Conservation (phyloP, 2,797 vertebrate genomes). For the Gallinago nigripennis region DNA sequence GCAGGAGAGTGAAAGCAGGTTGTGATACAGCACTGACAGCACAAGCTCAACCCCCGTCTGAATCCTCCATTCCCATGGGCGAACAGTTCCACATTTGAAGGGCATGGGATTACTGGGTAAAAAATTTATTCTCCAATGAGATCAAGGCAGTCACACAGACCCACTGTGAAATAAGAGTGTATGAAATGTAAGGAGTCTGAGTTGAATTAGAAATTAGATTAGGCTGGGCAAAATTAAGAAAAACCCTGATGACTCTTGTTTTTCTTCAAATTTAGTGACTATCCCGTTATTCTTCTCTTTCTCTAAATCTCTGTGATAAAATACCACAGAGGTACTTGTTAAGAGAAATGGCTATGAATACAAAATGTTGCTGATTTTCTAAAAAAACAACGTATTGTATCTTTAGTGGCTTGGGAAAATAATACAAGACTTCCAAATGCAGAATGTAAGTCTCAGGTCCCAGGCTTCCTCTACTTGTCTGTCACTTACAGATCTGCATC, state of each 20-base stretch:
- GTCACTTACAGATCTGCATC: neutral
- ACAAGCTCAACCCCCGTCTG: neutral
- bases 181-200: neutral
- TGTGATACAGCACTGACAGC: neutral
- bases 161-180: neutral
- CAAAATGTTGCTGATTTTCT: neutral
- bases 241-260: neutral
- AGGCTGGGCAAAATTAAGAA: neutral
- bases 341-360: neutral
- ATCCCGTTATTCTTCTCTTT: neutral
- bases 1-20: neutral
- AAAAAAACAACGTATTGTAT: neutral
- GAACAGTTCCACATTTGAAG: neutral
- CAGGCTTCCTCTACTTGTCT: neutral
- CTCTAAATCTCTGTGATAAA: neutral
- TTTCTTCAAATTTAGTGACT: neutral
- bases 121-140: neutral
- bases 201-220: neutral
- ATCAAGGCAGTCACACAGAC: neutral
- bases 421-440: neutral
- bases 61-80: neutral
- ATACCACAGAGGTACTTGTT: neutral
- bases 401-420: neutral
- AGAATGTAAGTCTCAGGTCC: neutral
- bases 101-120: neutral